Evolutionary conservation across 1,140 invertebrate species (phyloP).

Genomic region (Nephila pilipes): DNA sequence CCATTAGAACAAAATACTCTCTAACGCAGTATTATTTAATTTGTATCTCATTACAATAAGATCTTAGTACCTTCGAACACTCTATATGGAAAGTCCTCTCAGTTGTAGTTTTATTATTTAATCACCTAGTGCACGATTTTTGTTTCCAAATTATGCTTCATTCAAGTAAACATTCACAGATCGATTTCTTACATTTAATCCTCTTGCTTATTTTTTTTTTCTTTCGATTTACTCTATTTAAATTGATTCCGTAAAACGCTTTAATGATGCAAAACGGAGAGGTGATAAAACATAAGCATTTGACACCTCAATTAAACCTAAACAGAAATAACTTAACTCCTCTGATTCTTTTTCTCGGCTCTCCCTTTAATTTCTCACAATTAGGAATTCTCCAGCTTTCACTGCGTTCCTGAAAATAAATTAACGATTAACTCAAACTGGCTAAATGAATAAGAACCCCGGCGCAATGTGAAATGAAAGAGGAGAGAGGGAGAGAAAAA

Average conservation of each 20-base stretch:
- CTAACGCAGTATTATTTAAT: no score
- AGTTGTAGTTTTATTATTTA: no score
- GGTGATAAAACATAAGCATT: not conserved
- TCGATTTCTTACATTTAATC: no score
- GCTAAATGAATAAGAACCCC: slow-evolving; percentile 16
- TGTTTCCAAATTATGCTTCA: no score
- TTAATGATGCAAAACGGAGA: not conserved
- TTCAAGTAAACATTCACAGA: no score
- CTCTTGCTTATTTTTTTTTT: not conserved
- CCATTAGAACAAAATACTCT: no score
- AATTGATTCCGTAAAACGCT: not conserved
- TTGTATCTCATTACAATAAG: no score
- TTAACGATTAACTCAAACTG: slow-evolving; percentile 12
- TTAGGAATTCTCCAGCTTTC: slow-evolving; percentile 4
- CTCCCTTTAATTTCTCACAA: not conserved
- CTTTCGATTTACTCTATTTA: not conserved
- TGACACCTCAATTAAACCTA: not conserved
- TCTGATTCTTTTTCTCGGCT: not conserved
- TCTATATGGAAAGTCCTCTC: no score
- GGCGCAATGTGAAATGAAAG: not conserved
- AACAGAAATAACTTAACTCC: not conserved
- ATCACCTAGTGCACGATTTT: no score
- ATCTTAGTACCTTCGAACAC: no score
- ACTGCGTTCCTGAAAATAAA: slow-evolving; percentile 1
- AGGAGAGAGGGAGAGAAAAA: not conserved